These are phyloP conservation scores for Helleia helle DNA, from an alignment of 2,888 invertebrate species.

Conservation along the genomic window DNA sequence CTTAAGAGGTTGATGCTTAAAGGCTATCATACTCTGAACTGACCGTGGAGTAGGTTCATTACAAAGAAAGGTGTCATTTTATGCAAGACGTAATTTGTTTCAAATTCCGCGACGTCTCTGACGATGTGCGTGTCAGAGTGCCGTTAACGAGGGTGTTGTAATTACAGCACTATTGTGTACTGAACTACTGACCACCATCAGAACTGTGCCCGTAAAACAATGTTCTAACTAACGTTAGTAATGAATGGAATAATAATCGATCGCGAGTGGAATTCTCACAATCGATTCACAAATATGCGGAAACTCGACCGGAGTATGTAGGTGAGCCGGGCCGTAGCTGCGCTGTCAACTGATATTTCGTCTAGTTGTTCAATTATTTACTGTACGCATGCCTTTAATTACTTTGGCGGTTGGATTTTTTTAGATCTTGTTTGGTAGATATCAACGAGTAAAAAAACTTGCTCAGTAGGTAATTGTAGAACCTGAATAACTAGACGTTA, in stretches of 20 bases:
- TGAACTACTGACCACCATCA: not conserved
- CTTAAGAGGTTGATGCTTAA: too few relatives aligned
- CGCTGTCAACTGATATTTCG: not conserved
- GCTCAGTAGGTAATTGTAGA: too few relatives aligned
- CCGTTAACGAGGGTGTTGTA: not conserved
- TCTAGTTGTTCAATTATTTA: not conserved
- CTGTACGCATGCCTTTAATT: too few relatives aligned
- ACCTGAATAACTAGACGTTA: too few relatives aligned
- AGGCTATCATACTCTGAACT: too few relatives aligned
- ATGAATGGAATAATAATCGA: conserved; percentile 1
- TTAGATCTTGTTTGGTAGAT: too few relatives aligned
- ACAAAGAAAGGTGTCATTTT: too few relatives aligned
- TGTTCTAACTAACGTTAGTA: not conserved
- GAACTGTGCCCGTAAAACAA: not conserved
- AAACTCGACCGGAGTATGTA: not conserved
- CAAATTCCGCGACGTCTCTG: not conserved
- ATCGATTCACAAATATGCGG: not conserved
- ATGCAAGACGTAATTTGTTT: too few relatives aligned
- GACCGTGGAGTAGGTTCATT: too few relatives aligned
- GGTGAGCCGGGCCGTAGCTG: too few relatives aligned
- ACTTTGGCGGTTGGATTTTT: too few relatives aligned
- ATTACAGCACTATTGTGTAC: not conserved
- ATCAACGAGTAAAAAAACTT: too few relatives aligned
- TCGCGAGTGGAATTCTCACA: conserved; percentile 2
- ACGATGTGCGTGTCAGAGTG: not conserved